These are phyloP conservation scores for Sphyrna mokarran DNA, from an alignment of 2,113 vertebrate species.

Conservation along the genomic window DNA sequence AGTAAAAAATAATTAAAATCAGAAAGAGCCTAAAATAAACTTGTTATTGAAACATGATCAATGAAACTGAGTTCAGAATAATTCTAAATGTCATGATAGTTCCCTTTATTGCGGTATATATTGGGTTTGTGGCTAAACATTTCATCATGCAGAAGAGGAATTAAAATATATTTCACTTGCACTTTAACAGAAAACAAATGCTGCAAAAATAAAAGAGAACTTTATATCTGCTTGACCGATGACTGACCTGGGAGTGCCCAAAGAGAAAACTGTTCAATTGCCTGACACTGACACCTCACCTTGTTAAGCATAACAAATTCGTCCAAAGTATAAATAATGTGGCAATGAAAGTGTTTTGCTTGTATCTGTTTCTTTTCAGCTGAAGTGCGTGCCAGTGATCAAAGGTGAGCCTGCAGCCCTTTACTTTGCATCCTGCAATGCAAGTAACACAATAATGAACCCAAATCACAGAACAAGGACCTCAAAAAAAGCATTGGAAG, in stretches of 20 bases:
- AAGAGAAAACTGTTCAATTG: not conserved
- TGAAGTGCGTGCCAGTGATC: conserved; percentile 2
- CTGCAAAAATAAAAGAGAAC: not conserved
- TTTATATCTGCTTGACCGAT: not conserved
- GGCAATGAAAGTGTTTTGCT: conserved; percentile 1
- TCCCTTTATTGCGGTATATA: not conserved
- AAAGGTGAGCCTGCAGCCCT: conserved; percentile 14
- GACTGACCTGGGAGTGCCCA: not conserved
- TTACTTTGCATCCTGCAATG: not conserved
- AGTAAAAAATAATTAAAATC: not conserved
- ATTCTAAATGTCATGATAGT: not conserved
- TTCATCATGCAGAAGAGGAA: not conserved
- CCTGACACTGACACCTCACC: not conserved
- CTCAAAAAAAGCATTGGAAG: not conserved
- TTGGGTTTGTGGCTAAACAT: not conserved
- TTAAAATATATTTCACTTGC: not conserved
- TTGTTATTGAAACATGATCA: not conserved
- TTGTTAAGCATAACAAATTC: conserved; percentile 23
- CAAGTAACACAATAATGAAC: not conserved
- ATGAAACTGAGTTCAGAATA: not conserved
- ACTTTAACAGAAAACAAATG: not conserved
- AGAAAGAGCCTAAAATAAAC: not conserved
- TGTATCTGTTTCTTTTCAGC: conserved; percentile 16
- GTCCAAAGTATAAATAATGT: not conserved
- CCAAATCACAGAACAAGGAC: not conserved